phyloP scores from a whole-genome alignment of 1,140 invertebrate genomes.

The Drosophila erecta region DNA sequence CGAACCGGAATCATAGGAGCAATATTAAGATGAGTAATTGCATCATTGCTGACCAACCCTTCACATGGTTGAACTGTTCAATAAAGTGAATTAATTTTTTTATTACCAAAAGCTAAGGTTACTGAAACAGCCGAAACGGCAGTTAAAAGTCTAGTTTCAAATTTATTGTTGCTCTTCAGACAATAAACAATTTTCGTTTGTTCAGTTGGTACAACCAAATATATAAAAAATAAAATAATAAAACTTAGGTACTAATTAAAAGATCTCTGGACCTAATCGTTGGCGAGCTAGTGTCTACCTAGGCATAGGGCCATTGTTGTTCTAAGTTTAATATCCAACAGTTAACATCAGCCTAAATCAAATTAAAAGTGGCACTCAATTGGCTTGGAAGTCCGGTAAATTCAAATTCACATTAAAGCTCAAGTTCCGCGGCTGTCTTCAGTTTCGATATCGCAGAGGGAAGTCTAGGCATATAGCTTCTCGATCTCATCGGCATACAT shows the following conservation, averaged over 20 bases:
- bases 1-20: conserved; percentile 10
- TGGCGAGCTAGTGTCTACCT: conserved; percentile 19
- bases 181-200: conserved; percentile 56
- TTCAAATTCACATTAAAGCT: conserved; percentile 78
- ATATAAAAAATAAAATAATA: conserved; percentile 51
- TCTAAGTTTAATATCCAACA: conserved; percentile 54
- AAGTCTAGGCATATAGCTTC: conserved; percentile 85
- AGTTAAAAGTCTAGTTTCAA: conserved; percentile 35
- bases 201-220: conserved; percentile 71
- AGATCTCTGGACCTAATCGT: conserved; percentile 36
- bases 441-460: conserved; percentile 1
- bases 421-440: conserved; percentile 38
- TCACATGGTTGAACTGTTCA: conserved; percentile 3
- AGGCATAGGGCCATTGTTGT: conserved; percentile 2
- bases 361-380: conserved; percentile 59
- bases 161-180: conserved; percentile 67
- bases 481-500: conserved; percentile 90
- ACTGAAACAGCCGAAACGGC: background rate
- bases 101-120: background rate
- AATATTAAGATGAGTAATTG: background rate
- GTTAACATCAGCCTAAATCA: conserved; percentile 48
- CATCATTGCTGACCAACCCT: background rate
- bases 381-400: conserved; percentile 73
- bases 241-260: conserved; percentile 52
- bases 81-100: conserved; percentile 23